These are phyloP conservation scores for Dioctria rufipes DNA, from an alignment of 2,888 invertebrate genomes.

Conservation along the genomic window DNA sequence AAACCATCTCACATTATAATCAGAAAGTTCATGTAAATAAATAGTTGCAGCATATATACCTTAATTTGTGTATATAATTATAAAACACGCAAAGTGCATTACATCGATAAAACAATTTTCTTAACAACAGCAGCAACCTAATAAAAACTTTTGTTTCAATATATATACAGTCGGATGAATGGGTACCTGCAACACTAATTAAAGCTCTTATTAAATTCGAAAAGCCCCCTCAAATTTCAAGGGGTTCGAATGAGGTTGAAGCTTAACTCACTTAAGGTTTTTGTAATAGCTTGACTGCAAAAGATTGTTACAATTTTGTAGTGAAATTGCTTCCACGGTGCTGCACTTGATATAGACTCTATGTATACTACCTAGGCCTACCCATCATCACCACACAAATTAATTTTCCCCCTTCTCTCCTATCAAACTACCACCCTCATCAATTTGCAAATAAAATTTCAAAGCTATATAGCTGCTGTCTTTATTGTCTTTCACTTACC, in stretches of 20 bases:
- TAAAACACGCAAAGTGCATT: conserved; percentile 26
- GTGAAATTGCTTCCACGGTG: conserved; percentile 4
- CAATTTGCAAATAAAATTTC: conserved; percentile 6
- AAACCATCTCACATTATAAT: no score
- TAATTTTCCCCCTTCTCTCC: not conserved
- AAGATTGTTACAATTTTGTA: conserved; percentile 32
- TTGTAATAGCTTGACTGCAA: conserved; percentile 11
- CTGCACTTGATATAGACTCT: not conserved
- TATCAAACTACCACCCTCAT: not conserved
- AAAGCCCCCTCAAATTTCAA: no score
- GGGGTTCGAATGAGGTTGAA: not conserved
- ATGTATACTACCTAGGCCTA: no score
- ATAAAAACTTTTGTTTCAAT: conserved; percentile 6
- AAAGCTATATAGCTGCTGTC: not conserved
- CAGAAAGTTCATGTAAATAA: no score
- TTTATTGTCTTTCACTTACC: conserved; percentile 46
- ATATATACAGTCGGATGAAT: not conserved
- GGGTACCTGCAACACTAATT: no score
- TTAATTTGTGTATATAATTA: not conserved
- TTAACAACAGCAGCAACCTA: not conserved
- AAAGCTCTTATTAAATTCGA: no score
- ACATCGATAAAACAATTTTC: conserved; percentile 35
- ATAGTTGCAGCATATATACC: no score
- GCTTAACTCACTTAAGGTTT: conserved; percentile 2
- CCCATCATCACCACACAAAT: not conserved